Conservation (phyloP, 2,113 vertebrate genomes). For the Entomyzon cyanotis region DNA sequence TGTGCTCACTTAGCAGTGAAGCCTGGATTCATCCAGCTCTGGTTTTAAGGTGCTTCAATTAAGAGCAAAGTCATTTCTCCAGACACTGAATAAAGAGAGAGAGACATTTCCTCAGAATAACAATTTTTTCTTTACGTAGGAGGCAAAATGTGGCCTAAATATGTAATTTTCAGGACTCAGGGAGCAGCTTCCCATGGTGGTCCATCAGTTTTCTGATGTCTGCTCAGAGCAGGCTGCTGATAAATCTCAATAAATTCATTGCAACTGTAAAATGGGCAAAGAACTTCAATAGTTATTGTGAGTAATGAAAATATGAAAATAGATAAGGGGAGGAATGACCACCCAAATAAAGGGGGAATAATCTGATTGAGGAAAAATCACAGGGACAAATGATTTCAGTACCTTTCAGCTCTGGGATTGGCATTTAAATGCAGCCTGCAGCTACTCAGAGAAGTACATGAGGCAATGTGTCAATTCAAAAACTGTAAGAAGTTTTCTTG, state of each 20-base stretch:
- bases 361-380: not conserved
- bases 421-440: not conserved
- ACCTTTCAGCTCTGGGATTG: not conserved
- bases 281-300: not conserved
- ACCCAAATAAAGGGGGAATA: not conserved
- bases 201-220: not conserved
- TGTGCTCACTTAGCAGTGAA: not conserved
- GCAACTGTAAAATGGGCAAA: not conserved
- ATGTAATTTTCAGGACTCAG: not conserved
- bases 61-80: not conserved
- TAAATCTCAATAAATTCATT: not conserved
- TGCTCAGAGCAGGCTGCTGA: not conserved
- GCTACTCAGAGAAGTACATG: fast-evolving
- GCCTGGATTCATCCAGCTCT: not conserved
- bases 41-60: not conserved
- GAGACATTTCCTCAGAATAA: not conserved
- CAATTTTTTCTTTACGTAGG: not conserved
- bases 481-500: not conserved
- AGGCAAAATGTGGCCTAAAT: not conserved
- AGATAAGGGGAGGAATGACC: not conserved
- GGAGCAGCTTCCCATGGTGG: not conserved
- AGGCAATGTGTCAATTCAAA: fast-evolving
- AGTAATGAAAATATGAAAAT: not conserved
- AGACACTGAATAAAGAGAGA: not conserved
- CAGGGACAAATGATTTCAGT: not conserved